Conservation (phyloP, 2,797 vertebrate species). For the Rhabdophis nuchalis region DNA sequence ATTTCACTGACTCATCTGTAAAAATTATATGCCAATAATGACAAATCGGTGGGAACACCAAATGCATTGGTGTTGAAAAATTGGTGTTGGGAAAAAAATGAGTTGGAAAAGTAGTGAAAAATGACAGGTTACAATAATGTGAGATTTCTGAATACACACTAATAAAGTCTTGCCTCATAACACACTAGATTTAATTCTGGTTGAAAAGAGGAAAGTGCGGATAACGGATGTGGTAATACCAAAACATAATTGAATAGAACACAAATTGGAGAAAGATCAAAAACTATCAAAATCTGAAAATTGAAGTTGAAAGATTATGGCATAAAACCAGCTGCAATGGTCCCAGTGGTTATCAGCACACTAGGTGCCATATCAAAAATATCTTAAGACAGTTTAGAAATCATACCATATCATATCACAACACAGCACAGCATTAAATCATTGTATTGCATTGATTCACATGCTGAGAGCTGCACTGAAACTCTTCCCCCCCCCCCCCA, state of each 20-base stretch:
- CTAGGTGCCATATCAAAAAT: neutral
- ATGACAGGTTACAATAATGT: neutral
- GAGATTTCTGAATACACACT: neutral
- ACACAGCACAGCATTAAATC: neutral
- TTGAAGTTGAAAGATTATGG: neutral
- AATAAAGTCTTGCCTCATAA: neutral
- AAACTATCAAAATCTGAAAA: neutral
- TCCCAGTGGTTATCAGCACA: neutral
- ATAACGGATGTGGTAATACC: neutral
- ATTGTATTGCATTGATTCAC: neutral
- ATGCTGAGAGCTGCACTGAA: neutral
- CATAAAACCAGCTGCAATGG: neutral
- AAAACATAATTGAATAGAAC: neutral
- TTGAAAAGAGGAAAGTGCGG: neutral
- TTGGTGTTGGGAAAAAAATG: too few species aligned
- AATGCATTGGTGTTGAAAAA: neutral
- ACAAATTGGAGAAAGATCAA: neutral
- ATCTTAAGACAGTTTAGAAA: too few species aligned
- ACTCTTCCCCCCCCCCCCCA: too few species aligned
- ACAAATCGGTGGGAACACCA: neutral
- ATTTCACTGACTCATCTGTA: too few species aligned
- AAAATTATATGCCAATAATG: neutral
- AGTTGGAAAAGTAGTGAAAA: neutral
- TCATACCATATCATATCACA: too few species aligned
- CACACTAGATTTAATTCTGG: neutral